A percentile compares a stretch with the other conserved stretches of the same genome.
These are phyloP conservation scores for Chirona hameri DNA, from an alignment of 2,888 invertebrate genomes.

Conservation along the genomic window DNA sequence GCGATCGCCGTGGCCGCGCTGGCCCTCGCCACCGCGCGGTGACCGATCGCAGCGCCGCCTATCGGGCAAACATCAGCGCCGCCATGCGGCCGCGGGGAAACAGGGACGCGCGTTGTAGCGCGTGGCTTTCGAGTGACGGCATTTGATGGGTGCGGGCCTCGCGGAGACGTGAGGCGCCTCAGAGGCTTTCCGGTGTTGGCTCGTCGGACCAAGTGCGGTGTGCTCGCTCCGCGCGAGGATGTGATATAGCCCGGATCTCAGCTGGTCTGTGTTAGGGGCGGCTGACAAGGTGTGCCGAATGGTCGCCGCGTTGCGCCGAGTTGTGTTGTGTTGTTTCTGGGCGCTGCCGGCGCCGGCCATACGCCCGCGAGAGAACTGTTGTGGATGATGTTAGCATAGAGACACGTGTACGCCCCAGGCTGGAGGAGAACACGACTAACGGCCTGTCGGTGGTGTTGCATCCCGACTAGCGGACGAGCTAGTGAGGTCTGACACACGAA, in stretches of 20 bases:
- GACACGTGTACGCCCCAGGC: background rate
- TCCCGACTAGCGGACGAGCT: too few relatives aligned
- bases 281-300: background rate
- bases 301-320: background rate
- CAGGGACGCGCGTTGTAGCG: background rate
- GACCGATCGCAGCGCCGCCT: conserved; percentile 5
- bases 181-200: too few relatives aligned
- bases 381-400: background rate
- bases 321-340: background rate
- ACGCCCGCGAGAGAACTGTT: background rate
- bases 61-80: background rate
- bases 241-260: background rate
- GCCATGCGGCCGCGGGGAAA: background rate
- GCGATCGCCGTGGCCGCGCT: background rate
- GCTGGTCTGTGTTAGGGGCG: background rate
- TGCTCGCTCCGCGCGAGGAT: background rate
- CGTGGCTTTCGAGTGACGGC: background rate
- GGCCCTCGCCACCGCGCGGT: background rate
- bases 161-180: background rate
- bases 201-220: background rate
- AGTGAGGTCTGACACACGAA: too few relatives aligned
- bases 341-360: background rate
- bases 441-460: background rate
- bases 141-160: background rate
- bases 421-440: background rate